Conservation (phyloP, 2,113 vertebrate species). For the Blennius ocellaris region DNA sequence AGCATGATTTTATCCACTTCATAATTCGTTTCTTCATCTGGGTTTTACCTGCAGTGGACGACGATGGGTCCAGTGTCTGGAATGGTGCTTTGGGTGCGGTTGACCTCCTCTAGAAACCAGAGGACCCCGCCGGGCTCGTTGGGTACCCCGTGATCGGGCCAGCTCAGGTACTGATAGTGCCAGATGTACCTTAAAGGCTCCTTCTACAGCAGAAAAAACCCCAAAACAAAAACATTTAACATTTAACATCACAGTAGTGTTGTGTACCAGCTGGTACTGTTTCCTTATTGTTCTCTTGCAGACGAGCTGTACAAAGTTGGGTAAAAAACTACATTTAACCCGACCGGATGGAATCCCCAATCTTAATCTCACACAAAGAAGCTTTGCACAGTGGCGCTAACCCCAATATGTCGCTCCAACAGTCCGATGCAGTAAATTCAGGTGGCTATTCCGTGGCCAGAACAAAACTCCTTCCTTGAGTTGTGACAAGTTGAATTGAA, state of each 20-base stretch:
- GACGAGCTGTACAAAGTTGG: background rate
- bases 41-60: conserved; percentile 87
- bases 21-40: no score
- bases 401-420: background rate
- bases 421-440: background rate
- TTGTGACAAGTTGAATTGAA: no score
- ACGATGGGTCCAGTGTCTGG: conserved; percentile 85
- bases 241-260: background rate
- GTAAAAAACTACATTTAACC: background rate
- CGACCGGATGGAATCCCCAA: background rate
- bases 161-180: conserved; percentile 92
- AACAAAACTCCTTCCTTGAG: background rate
- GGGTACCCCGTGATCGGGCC: conserved; percentile 92
- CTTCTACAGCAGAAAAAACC: conserved; percentile 70
- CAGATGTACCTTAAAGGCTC: conserved; percentile 83
- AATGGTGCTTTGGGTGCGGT: conserved; percentile 83
- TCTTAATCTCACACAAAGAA: background rate
- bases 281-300: background rate
- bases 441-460: background rate
- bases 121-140: conserved; percentile 88
- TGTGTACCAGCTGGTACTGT: no score
- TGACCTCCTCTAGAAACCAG: conserved; percentile 89
- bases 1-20: no score
- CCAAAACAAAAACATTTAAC: background rate
- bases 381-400: no score